phyloP scores from a whole-genome alignment of 1,140 invertebrate genomes.

The Lethocerus indicus region DNA sequence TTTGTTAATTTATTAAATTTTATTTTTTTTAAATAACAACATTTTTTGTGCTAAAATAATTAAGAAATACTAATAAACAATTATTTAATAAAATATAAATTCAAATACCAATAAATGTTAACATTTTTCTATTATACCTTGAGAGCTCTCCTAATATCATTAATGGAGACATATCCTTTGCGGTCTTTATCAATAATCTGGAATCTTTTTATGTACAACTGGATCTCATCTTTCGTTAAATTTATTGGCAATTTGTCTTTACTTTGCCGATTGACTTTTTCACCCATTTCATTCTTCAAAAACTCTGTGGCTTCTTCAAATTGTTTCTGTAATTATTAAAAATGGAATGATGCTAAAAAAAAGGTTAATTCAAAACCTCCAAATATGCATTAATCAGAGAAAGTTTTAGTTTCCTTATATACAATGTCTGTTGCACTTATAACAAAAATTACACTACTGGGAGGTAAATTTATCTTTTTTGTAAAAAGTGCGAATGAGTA shows the following conservation, averaged over 20 bases:
- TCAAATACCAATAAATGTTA: neutral
- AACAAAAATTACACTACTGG: too few species aligned
- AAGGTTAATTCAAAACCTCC: too few species aligned
- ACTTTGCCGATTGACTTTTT: constrained; percentile 75
- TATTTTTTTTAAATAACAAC: neutral
- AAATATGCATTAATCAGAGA: too few species aligned
- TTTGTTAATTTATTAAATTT: neutral
- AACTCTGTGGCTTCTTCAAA: constrained; percentile 64
- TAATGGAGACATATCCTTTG: constrained; percentile 96
- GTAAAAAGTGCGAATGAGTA: too few species aligned
- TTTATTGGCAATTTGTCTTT: constrained; percentile 82
- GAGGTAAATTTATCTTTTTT: too few species aligned
- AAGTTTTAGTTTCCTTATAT: too few species aligned
- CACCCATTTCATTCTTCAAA: constrained; percentile 90
- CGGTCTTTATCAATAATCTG: constrained; percentile 86
- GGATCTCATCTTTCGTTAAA: constrained; percentile 86
- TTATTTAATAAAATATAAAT: neutral
- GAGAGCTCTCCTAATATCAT: constrained; percentile 84
- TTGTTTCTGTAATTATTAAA: constrained; percentile 42
- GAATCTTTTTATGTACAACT: constrained; percentile 87
- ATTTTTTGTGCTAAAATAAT: neutral
- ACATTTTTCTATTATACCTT: constrained; percentile 45
- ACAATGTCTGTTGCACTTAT: too few species aligned
- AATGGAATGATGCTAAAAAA: neutral
- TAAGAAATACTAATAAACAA: neutral